Evolutionary conservation across 2,113 vertebrate species (phyloP).

Genomic region (Lepus timidus): DNA sequence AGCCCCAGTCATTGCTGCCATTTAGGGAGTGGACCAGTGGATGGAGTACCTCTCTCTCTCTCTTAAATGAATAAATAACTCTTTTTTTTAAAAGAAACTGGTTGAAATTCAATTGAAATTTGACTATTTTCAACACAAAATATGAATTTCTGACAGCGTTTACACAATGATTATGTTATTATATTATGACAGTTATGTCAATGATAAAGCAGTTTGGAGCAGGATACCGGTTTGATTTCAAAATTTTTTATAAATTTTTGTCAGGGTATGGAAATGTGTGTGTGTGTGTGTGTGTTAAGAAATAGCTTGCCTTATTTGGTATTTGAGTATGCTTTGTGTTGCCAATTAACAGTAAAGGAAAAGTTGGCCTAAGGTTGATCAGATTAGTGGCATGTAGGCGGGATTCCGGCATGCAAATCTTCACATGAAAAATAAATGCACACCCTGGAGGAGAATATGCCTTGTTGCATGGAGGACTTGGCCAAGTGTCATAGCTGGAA

Average conservation of each 20-base stretch:
- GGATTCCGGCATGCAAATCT: constrained; percentile 60
- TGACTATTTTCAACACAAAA: constrained; percentile 40
- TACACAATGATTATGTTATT: neutral
- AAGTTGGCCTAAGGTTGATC: constrained; percentile 53
- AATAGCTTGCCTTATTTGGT: constrained; percentile 21
- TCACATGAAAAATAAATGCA: constrained; percentile 61
- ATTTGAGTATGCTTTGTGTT: constrained; percentile 61
- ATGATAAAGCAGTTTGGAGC: constrained; percentile 31
- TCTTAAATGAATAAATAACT: too few relatives aligned
- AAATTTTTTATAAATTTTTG: constrained; percentile 47
- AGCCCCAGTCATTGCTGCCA: too few relatives aligned
- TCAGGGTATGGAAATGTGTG: constrained; percentile 2
- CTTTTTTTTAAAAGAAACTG: neutral
- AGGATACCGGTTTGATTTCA: constrained; percentile 35
- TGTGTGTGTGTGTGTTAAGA: neutral
- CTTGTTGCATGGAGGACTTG: constrained; percentile 28
- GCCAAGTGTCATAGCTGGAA: constrained; percentile 52
- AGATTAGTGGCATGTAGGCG: constrained; percentile 62
- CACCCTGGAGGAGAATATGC: constrained; percentile 35
- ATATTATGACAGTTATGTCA: too few relatives aligned
- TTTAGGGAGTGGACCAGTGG: too few relatives aligned
- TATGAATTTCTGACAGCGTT: constrained; percentile 43
- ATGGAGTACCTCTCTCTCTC: too few relatives aligned
- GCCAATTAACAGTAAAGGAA: constrained; percentile 63
- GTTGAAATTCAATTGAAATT: constrained; percentile 38